phyloP scores from a whole-genome alignment of 2,888 invertebrate genomes.

The Stictocephala bisonia region DNA sequence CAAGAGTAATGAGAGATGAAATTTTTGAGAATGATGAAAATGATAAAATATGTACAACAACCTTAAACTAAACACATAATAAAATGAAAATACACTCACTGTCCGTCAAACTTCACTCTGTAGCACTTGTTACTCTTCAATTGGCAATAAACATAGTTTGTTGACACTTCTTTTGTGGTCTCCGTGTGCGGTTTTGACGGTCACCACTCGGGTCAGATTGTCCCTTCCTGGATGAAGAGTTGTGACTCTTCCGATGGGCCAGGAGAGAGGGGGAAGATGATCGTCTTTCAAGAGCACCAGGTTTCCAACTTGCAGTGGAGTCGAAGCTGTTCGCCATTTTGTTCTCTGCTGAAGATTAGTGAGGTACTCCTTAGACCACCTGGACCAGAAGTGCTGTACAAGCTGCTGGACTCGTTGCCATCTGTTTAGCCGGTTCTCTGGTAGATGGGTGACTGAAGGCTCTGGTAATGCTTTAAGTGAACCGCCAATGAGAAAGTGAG shows the following conservation, averaged over 20 bases:
- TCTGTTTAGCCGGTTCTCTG: constrained; percentile 39
- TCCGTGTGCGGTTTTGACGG: constrained; percentile 29
- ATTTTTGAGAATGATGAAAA: too few species aligned
- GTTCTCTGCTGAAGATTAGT: constrained; percentile 49
- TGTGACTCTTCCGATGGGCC: constrained; percentile 9
- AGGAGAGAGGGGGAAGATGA: background rate
- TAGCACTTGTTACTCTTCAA: too few species aligned
- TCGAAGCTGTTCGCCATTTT: constrained; percentile 30
- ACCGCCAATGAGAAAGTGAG: constrained; percentile 58
- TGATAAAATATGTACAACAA: too few species aligned
- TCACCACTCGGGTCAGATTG: background rate
- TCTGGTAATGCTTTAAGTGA: constrained; percentile 49
- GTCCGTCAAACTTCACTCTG: too few species aligned
- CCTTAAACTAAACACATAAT: too few species aligned
- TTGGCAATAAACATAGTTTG: constrained; percentile 50
- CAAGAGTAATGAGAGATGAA: too few species aligned
- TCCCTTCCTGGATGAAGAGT: constrained; percentile 50
- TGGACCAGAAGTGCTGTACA: constrained; percentile 54
- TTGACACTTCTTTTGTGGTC: constrained; percentile 51
- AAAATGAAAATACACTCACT: too few species aligned
- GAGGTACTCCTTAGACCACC: constrained; percentile 57
- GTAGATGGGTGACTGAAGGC: constrained; percentile 40
- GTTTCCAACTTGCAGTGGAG: background rate
- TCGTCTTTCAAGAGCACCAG: constrained; percentile 5
- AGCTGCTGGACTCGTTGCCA: constrained; percentile 52